Evolutionary conservation across 2,113 vertebrate species (phyloP).

Genomic region (Dicentrarchus labrax): DNA sequence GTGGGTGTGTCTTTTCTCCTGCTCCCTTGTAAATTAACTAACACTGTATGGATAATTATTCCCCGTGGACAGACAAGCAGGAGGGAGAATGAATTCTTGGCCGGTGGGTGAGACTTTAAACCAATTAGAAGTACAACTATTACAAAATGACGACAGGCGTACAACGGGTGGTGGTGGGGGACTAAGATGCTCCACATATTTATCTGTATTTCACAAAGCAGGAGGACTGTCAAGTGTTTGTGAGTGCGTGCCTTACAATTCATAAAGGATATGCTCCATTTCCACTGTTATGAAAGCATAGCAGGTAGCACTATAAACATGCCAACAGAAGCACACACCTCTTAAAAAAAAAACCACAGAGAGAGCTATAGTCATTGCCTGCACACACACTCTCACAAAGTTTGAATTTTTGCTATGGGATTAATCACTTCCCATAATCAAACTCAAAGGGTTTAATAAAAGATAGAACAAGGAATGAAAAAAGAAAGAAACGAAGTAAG

Average conservation of each 20-base stretch:
- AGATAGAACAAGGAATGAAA: constrained; percentile 14
- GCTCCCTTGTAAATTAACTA: constrained; percentile 40
- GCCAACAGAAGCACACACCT: neutral
- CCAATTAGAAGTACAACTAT: constrained; percentile 51
- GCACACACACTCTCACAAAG: constrained; percentile 18
- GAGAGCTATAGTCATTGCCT: neutral
- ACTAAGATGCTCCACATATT: neutral
- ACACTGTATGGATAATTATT: constrained; percentile 52
- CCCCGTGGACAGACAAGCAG: constrained; percentile 32
- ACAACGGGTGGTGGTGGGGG: neutral
- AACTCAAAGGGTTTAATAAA: constrained; percentile 23
- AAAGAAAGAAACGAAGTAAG: constrained; percentile 17
- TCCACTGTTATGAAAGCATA: neutral
- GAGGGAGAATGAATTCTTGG: constrained; percentile 33
- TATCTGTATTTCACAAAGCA: constrained; percentile 18
- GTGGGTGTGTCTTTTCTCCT: neutral
- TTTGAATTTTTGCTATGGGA: constrained; percentile 22
- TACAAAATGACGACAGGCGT: constrained; percentile 35
- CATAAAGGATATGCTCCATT: neutral
- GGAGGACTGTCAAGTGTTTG: constrained; percentile 9
- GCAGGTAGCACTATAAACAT: neutral
- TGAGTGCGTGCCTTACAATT: neutral
- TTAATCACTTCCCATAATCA: constrained; percentile 28
- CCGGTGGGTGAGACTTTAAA: constrained; percentile 55
- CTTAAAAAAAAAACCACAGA: neutral